Base-by-base conservation (phyloP, 2,888 invertebrate species). In the Agonopterix heracliana region DNA sequence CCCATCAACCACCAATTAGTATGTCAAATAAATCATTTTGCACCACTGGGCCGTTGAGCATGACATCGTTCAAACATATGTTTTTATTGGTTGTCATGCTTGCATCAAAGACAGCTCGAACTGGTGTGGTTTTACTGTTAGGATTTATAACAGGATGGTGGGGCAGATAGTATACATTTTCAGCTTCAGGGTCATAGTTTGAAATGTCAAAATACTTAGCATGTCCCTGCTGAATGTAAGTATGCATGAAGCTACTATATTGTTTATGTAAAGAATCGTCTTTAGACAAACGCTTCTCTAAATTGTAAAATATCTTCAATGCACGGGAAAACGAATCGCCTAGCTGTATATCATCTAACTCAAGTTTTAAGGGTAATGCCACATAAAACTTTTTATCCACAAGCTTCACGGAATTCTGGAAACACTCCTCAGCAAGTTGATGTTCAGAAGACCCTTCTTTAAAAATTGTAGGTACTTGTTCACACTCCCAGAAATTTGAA, bases 1-100 rank as follows among this genome's bases (percentile, higher is more conserved):
- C 51, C 40, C 54, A 53, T 4, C 54, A 11, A 42, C 49, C 4
- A 54, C 35, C 7, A 8, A 48, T 9, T 3, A 48, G 8, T 8
- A 48, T 48, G 7, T 48, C 41, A 45, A 48, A 45, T 10, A 41
- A 41, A 14, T 48, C 48, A 14, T 17, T 44, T 41, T 41, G 48
- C 7, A 40, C 41, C 10, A 41, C 35, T 8, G 45, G 48, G 10
- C 45, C 44, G 14, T 34, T 44, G 3, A 35, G 13, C 9, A 38
- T 10, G 13, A 47, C 26, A 35, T 47, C 35, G 14, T 44, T 43
- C 1, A 44, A 10, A 26, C 17, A 43, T 13, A 41, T 11, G 3
- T 12, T 41, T 41, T 41, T 36, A n/a, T 36, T 36, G 0, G 36
- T 36, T 36, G 2, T 36, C 36, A 36, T 36, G 36, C 9, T 10